A percentile compares a stretch with the other conserved stretches of the same genome.
phyloP scores from a whole-genome alignment of 2,113 vertebrate species.

The Calyptommatus sinebrachiatus region DNA sequence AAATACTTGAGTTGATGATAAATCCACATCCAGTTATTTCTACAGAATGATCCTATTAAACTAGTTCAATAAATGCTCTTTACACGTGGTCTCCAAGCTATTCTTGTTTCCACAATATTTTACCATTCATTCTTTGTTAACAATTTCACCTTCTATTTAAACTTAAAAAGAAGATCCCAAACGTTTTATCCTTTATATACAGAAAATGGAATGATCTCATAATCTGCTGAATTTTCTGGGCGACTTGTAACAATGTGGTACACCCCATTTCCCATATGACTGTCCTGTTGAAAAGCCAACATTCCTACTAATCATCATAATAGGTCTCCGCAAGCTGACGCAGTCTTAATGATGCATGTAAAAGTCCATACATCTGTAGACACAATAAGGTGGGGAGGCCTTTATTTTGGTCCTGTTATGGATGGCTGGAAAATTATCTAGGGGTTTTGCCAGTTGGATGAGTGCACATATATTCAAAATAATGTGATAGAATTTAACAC shows the following conservation, averaged over 20 bases:
- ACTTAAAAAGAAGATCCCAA: background rate
- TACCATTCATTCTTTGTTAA: background rate
- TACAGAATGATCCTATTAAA: background rate
- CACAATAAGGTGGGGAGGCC: constrained; percentile 25
- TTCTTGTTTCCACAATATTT: background rate
- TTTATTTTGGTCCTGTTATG: constrained; percentile 43
- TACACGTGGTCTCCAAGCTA: background rate
- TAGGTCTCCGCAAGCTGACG: constrained; percentile 21
- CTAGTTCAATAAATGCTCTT: background rate
- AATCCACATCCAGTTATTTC: background rate
- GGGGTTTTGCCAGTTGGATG: constrained; percentile 39
- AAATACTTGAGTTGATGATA: background rate
- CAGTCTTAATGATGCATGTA: constrained; percentile 45
- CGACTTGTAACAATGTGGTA: constrained; percentile 57
- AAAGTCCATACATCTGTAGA: constrained; percentile 46
- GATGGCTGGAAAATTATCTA: constrained; percentile 41
- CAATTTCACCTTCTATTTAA: background rate
- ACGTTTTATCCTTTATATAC: background rate
- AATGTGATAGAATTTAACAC: constrained; percentile 42
- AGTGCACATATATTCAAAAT: constrained; percentile 20
- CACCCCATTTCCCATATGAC: constrained; percentile 49
- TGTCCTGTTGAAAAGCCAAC: constrained; percentile 58
- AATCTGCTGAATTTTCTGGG: constrained; percentile 16
- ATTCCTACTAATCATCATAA: constrained; percentile 47
- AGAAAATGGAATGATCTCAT: background rate